These are phyloP conservation scores for Ornithoptera priamus DNA, from an alignment of 2,888 invertebrate species.

Conservation along the genomic window DNA sequence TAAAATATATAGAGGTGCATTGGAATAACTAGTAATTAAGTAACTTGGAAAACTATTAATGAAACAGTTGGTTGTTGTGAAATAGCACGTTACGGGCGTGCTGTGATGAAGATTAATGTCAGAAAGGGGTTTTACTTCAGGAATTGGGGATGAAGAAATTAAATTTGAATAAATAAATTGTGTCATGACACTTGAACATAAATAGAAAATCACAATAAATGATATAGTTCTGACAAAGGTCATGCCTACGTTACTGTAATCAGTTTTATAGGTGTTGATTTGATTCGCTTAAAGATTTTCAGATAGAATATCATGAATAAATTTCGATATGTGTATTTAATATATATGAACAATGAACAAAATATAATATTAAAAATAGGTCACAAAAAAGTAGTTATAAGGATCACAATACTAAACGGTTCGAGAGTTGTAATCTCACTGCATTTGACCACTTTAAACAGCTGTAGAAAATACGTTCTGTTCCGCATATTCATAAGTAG, in stretches of 20 bases:
- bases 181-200: constrained; percentile 1
- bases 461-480: constrained; percentile 36
- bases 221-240: constrained; percentile 17
- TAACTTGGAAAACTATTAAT: neutral
- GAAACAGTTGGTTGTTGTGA: constrained; percentile 8
- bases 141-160: constrained; percentile 2
- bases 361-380: neutral
- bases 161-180: constrained; percentile 1
- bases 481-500: constrained; percentile 35
- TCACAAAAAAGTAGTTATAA: neutral
- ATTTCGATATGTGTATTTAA: neutral
- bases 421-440: constrained; percentile 38
- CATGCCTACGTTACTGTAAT: constrained; percentile 31
- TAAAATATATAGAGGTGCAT: constrained; percentile 1
- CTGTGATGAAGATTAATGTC: neutral
- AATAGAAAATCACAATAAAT: constrained; percentile 13
- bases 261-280: constrained; percentile 29
- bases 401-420: constrained; percentile 23
- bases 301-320: neutral
- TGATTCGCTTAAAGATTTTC: constrained; percentile 22
- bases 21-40: constrained; percentile 1
- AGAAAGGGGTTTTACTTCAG: neutral
- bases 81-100: constrained; percentile 9
- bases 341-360: neutral
- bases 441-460: constrained; percentile 31